Evolutionary conservation across 2,888 invertebrate genomes (phyloP).

Genomic region (Lottia scabra): DNA sequence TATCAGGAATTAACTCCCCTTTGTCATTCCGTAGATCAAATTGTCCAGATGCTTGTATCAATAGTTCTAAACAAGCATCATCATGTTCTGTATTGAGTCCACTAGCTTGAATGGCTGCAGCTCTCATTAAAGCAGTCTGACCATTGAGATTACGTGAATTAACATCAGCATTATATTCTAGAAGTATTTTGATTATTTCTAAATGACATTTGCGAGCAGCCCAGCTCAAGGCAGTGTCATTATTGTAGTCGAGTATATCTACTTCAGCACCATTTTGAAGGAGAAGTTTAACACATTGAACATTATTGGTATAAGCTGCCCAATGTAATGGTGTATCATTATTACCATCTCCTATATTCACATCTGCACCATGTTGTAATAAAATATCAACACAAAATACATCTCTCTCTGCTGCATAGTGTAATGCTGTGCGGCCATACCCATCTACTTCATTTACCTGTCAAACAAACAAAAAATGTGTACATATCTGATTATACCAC

Average conservation of each 20-base stretch:
- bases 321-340: conserved; percentile 66
- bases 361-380: conserved; percentile 57
- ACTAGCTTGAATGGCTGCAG: conserved; percentile 53
- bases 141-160: conserved; percentile 55
- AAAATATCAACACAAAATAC: conserved; percentile 57
- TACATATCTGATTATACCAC: too few relatives aligned
- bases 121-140: conserved; percentile 53
- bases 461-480: conserved; percentile 22
- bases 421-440: conserved; percentile 63
- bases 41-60: conserved; percentile 60
- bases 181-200: conserved; percentile 56
- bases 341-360: conserved; percentile 59
- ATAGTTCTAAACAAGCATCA: conserved; percentile 58
- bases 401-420: conserved; percentile 67
- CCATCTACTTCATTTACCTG: conserved; percentile 67
- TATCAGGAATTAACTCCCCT: conserved; percentile 44
- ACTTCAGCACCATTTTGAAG: conserved; percentile 60
- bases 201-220: conserved; percentile 64
- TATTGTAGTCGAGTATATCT: conserved; percentile 60
- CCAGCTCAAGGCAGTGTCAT: conserved; percentile 66
- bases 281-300: conserved; percentile 54
- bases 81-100: conserved; percentile 61
- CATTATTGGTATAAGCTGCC: conserved; percentile 66
- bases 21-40: conserved; percentile 50
- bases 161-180: conserved; percentile 64